Evolutionary conservation across 1,140 invertebrate genomes (phyloP).

Genomic region (Palaemon carinicauda): DNA sequence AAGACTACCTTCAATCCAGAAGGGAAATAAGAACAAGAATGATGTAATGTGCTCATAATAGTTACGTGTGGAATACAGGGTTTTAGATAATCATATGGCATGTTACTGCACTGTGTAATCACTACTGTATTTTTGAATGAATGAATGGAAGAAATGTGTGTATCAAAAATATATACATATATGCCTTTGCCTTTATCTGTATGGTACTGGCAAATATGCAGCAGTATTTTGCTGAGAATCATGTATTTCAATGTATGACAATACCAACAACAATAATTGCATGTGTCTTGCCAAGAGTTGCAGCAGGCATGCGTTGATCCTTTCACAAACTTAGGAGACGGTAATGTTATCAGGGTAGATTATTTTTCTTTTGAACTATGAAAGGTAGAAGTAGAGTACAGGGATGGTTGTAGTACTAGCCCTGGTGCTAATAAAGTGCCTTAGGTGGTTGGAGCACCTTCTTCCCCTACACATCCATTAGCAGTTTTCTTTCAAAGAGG

Average conservation of each 20-base stretch:
- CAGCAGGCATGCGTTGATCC: too few relatives aligned
- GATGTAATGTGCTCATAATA: not conserved
- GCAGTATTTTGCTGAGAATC: too few relatives aligned
- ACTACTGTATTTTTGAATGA: not conserved
- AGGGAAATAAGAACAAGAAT: too few relatives aligned
- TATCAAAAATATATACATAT: too few relatives aligned
- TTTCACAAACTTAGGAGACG: not conserved
- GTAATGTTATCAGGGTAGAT: not conserved
- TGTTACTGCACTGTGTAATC: not conserved
- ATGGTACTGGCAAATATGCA: too few relatives aligned
- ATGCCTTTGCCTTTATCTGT: too few relatives aligned
- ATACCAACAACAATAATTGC: too few relatives aligned
- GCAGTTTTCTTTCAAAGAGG: too few relatives aligned
- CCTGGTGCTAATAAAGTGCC: conserved; percentile 54
- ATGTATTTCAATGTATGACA: too few relatives aligned
- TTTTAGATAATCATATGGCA: conserved; percentile 5
- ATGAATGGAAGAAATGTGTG: not conserved
- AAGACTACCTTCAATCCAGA: not conserved
- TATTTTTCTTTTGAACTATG: not conserved
- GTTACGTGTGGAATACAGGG: conserved; percentile 12
- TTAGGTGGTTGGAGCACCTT: conserved; percentile 52
- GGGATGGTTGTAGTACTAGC: conserved; percentile 41
- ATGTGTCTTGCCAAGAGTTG: too few relatives aligned
- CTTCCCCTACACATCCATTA: conserved; percentile 6
- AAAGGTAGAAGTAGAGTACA: too few relatives aligned